These are phyloP conservation scores for Sturmia bella DNA, from an alignment of 2,888 invertebrate species.

Conservation along the genomic window DNA sequence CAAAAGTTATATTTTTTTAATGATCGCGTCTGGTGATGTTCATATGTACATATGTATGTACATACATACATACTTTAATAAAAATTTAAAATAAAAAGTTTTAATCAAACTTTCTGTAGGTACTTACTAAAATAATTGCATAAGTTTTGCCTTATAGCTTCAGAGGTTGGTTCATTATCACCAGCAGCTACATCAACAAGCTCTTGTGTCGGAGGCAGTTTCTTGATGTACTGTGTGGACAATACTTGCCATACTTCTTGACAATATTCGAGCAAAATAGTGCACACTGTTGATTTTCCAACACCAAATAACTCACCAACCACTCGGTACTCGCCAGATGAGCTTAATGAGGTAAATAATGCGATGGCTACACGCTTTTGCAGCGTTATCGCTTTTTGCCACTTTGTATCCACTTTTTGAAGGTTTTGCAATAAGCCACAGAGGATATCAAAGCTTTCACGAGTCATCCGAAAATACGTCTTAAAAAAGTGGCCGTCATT, in stretches of 20 bases:
- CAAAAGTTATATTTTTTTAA: not conserved
- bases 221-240: too few relatives aligned
- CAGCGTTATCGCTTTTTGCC: conserved; percentile 2
- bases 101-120: not conserved
- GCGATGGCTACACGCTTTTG: conserved; percentile 34
- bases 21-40: not conserved
- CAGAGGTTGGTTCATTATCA: conserved; percentile 23
- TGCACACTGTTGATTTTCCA: conserved; percentile 21
- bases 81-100: not conserved
- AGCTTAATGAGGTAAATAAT: conserved; percentile 13
- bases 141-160: too few relatives aligned
- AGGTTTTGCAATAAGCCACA: too few relatives aligned
- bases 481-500: conserved; percentile 36
- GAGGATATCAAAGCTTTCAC: too few relatives aligned
- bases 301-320: conserved; percentile 9
- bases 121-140: conserved; percentile 35
- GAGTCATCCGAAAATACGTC: too few relatives aligned
- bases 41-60: too few relatives aligned
- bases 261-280: too few relatives aligned
- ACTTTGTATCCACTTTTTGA: conserved; percentile 32
- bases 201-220: conserved; percentile 16
- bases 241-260: too few relatives aligned
- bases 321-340: conserved; percentile 16
- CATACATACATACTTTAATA: conserved; percentile 8
- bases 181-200: not conserved